Evolutionary conservation across 2,888 invertebrate species (phyloP).

Genomic region (Petrophora chlorosata): DNA sequence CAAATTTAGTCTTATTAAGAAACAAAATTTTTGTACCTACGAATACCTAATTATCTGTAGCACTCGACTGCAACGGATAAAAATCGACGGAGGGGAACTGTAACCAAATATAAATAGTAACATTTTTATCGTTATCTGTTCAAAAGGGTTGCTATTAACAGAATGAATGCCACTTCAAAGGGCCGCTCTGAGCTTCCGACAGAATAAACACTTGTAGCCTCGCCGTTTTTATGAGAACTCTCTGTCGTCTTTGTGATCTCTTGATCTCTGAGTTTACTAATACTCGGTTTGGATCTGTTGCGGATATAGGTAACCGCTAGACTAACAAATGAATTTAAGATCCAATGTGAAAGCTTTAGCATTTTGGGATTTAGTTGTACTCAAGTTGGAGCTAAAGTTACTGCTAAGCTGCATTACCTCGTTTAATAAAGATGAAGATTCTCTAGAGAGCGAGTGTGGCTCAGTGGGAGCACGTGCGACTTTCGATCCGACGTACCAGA

Average conservation of each 20-base stretch:
- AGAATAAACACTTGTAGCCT: slow-evolving; percentile 74
- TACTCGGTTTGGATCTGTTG: slow-evolving; percentile 23
- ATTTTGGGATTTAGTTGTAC: too few relatives aligned
- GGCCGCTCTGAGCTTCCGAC: slow-evolving; percentile 59
- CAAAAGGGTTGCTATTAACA: slow-evolving; percentile 73
- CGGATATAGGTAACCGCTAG: slow-evolving; percentile 22
- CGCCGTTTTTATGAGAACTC: slow-evolving; percentile 64
- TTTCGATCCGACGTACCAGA: too few relatives aligned
- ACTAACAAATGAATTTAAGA: slow-evolving; percentile 3
- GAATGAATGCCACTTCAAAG: slow-evolving; percentile 79
- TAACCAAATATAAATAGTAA: slow-evolving; percentile 31
- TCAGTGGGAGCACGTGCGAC: too few relatives aligned
- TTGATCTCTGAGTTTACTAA: slow-evolving; percentile 32
- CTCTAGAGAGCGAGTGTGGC: too few relatives aligned
- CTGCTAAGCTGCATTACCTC: too few relatives aligned
- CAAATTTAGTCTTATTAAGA: too few relatives aligned
- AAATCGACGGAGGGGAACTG: slow-evolving; percentile 41
- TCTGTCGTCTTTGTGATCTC: slow-evolving; percentile 57
- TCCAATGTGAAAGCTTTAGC: too few relatives aligned
- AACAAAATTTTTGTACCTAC: too few relatives aligned
- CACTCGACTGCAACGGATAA: slow-evolving; percentile 19
- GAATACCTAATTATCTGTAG: background rate
- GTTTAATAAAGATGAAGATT: too few relatives aligned
- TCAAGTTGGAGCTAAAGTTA: too few relatives aligned
- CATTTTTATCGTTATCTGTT: slow-evolving; percentile 60